A percentile compares a stretch with the other conserved stretches of the same genome.
These are phyloP conservation scores for Pteruthius melanotis DNA, from an alignment of 2,113 vertebrate species.

Conservation along the genomic window DNA sequence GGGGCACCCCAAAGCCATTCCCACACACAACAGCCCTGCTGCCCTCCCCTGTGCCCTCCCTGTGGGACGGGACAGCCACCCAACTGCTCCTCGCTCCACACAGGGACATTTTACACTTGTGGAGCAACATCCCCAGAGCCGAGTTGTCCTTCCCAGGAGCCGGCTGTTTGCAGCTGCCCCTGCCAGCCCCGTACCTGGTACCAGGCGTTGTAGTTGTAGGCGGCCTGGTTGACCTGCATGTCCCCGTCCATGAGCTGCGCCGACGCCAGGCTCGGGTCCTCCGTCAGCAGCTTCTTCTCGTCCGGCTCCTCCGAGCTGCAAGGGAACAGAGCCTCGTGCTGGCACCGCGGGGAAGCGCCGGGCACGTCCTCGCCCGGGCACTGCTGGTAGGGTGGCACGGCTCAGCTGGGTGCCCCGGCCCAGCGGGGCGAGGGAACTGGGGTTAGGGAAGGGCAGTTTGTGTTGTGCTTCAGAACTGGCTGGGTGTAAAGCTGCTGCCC, in stretches of 20 bases:
- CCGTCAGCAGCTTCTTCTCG: slow-evolving; percentile 85
- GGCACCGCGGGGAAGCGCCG: fast-evolving
- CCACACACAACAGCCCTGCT: not conserved
- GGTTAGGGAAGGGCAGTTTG: fast-evolving
- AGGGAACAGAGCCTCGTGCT: not conserved
- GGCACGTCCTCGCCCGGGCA: fast-evolving
- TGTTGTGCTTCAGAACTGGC: not conserved
- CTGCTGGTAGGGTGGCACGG: fast-evolving
- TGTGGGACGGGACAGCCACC: not conserved
- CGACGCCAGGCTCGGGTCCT: slow-evolving; percentile 74
- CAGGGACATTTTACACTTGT: fast-evolving
- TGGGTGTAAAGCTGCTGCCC: not conserved
- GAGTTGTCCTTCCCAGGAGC: not conserved
- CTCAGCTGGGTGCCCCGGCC: not conserved
- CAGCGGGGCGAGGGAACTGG: fast-evolving
- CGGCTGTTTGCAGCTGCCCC: fast-evolving
- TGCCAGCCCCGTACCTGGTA: slow-evolving; percentile 75
- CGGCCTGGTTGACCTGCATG: slow-evolving; percentile 84
- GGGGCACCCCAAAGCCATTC: fast-evolving
- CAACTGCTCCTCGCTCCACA: not conserved
- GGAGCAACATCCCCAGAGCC: too few species aligned
- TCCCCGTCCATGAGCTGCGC: slow-evolving; percentile 80
- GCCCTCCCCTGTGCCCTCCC: not conserved
- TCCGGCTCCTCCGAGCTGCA: slow-evolving; percentile 84
- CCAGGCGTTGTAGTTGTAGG: slow-evolving; percentile 95